phyloP scores from a whole-genome alignment of 2,888 invertebrate species.

The Pseudococcus jackbeardsleyi region DNA sequence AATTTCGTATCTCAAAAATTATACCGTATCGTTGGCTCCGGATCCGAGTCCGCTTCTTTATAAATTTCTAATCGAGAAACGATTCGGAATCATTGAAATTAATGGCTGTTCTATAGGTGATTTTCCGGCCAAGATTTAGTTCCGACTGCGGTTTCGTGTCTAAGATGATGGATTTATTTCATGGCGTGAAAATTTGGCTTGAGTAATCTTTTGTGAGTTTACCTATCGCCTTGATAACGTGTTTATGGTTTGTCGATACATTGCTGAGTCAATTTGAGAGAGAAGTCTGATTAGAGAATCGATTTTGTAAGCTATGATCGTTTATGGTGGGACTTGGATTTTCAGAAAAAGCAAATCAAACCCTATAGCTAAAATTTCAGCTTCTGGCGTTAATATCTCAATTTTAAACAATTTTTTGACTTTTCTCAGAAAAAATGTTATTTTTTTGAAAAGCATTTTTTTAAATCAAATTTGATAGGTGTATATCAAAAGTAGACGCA shows the following conservation, averaged over 20 bases:
- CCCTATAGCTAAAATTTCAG: too few relatives aligned
- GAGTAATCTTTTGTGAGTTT: neutral
- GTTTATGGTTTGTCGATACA: neutral
- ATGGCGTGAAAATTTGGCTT: neutral
- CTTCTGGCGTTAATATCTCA: too few relatives aligned
- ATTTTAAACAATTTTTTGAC: too few relatives aligned
- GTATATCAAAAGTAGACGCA: too few relatives aligned
- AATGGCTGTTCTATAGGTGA: neutral
- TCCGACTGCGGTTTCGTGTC: neutral
- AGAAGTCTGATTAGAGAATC: neutral
- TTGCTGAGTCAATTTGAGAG: neutral
- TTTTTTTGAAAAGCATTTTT: too few relatives aligned
- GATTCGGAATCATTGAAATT: neutral
- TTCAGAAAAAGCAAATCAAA: too few relatives aligned
- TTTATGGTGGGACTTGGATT: neutral
- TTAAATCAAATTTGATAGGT: too few relatives aligned
- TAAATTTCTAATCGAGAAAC: constrained; percentile 17
- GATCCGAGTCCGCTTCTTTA: neutral
- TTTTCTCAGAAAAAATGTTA: too few relatives aligned
- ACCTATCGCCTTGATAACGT: neutral
- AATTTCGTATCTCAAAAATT: constrained; percentile 41
- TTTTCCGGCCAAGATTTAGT: neutral
- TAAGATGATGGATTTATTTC: neutral
- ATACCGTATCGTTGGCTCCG: neutral
- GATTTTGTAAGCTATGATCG: neutral